Conservation (phyloP, 2,888 invertebrate genomes). For the Plebejus anna region DNA sequence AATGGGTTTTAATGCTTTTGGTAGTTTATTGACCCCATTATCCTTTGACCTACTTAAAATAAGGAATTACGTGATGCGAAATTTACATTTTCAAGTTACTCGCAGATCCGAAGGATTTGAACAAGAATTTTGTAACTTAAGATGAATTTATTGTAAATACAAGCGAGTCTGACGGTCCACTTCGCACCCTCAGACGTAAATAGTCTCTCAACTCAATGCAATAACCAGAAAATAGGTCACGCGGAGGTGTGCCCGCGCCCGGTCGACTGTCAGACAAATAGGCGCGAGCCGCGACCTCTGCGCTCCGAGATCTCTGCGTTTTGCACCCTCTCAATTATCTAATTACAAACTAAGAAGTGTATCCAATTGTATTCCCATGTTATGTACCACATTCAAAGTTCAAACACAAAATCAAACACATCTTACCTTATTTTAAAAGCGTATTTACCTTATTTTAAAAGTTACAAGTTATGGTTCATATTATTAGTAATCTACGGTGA, state of each 20-base stretch:
- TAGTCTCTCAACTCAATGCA: slow-evolving; percentile 76
- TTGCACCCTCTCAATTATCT: slow-evolving; percentile 55
- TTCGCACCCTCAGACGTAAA: slow-evolving; percentile 70
- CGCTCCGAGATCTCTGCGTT: slow-evolving; percentile 52
- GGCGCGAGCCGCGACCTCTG: slow-evolving; percentile 62
- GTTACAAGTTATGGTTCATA: slow-evolving; percentile 52
- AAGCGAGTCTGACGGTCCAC: slow-evolving; percentile 61
- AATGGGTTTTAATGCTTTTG: slow-evolving; percentile 2
- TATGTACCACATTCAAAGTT: slow-evolving; percentile 46
- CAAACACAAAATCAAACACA: slow-evolving; percentile 47
- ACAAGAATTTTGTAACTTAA: background rate
- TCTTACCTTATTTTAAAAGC: slow-evolving; percentile 56
- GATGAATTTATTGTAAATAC: slow-evolving; percentile 36
- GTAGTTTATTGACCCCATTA: slow-evolving; percentile 26
- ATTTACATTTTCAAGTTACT: background rate
- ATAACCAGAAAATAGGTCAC: slow-evolving; percentile 79
- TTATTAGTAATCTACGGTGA: slow-evolving; percentile 59
- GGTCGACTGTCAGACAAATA: slow-evolving; percentile 54
- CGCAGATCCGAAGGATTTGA: background rate
- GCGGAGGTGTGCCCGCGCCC: slow-evolving; percentile 75
- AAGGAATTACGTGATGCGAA: background rate
- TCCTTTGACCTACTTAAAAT: slow-evolving; percentile 33
- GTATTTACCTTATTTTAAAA: slow-evolving; percentile 56
- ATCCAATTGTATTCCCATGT: slow-evolving; percentile 10
- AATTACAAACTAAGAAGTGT: slow-evolving; percentile 44